Evolutionary conservation across 1,140 invertebrate species (phyloP).

Genomic region (Anastatus disparis): DNA sequence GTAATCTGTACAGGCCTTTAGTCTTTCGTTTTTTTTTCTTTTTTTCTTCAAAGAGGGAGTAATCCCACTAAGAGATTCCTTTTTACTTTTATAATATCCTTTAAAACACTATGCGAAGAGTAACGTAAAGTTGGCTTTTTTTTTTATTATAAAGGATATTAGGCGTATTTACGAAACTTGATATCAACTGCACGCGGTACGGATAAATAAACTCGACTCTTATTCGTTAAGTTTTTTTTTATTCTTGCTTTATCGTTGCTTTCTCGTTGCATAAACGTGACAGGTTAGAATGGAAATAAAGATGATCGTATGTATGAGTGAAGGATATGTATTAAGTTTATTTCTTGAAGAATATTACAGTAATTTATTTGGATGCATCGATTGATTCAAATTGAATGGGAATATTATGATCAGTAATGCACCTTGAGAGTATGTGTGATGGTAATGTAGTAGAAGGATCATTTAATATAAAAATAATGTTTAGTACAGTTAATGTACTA

Average conservation of each 20-base stretch:
- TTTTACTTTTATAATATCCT: no score
- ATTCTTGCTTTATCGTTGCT: no score
- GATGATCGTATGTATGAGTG: background rate
- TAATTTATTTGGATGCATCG: background rate
- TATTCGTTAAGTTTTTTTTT: no score
- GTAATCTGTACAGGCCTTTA: constrained; percentile 34
- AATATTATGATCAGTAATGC: no score
- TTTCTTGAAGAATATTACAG: background rate
- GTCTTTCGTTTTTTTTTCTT: no score
- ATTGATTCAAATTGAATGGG: constrained; percentile 12
- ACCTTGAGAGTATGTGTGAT: no score
- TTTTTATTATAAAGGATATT: no score
- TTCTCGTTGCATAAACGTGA: background rate
- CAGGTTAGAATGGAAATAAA: constrained; percentile 4
- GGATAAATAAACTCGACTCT: constrained; percentile 23
- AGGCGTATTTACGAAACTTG: constrained; percentile 46
- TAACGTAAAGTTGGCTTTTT: no score
- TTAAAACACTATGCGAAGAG: no score
- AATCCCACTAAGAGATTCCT: constrained; percentile 6
- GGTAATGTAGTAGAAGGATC: no score
- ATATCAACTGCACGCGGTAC: constrained; percentile 14
- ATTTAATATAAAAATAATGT: no score
- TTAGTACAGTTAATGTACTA: no score
- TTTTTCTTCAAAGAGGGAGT: background rate
- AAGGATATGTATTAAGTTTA: background rate